phyloP scores from a whole-genome alignment of 2,888 invertebrate species.

The Trichogramma evanescens region DNA sequence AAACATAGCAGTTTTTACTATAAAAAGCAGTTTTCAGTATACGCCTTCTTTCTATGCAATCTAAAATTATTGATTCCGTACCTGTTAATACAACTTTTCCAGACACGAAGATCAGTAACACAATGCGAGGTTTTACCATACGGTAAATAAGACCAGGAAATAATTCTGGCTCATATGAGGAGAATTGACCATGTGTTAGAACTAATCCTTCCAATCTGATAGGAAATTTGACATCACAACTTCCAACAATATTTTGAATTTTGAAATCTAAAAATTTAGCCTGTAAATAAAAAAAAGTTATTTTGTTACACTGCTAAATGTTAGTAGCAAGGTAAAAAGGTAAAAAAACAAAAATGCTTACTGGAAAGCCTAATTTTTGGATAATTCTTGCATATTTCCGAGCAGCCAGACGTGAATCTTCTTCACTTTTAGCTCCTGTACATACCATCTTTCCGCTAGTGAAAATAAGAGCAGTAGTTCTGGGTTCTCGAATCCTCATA shows the following conservation, averaged over 20 bases:
- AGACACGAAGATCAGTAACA: slow-evolving; percentile 94
- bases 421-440: slow-evolving; percentile 80
- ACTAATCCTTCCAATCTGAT: slow-evolving; percentile 74
- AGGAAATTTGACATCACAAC: slow-evolving; percentile 80
- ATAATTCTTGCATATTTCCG: slow-evolving; percentile 76
- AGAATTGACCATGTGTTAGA: slow-evolving; percentile 73
- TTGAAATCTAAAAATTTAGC: slow-evolving; percentile 69
- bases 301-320: background rate
- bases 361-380: slow-evolving; percentile 71
- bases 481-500: slow-evolving; percentile 78
- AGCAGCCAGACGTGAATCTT: slow-evolving; percentile 69
- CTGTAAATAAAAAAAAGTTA: slow-evolving; percentile 37
- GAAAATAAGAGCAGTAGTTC: slow-evolving; percentile 83
- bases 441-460: slow-evolving; percentile 84
- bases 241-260: slow-evolving; percentile 53
- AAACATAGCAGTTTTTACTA: background rate
- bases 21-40: background rate
- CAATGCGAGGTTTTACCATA: slow-evolving; percentile 95
- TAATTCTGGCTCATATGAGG: slow-evolving; percentile 88
- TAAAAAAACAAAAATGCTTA: slow-evolving; percentile 35
- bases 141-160: slow-evolving; percentile 98
- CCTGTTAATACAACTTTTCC: slow-evolving; percentile 95
- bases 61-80: slow-evolving; percentile 20
- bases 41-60: too few relatives aligned
- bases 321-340: background rate